Base-by-base conservation (phyloP, 1,140 invertebrate species). In the Tetramorium simillimum region DNA sequence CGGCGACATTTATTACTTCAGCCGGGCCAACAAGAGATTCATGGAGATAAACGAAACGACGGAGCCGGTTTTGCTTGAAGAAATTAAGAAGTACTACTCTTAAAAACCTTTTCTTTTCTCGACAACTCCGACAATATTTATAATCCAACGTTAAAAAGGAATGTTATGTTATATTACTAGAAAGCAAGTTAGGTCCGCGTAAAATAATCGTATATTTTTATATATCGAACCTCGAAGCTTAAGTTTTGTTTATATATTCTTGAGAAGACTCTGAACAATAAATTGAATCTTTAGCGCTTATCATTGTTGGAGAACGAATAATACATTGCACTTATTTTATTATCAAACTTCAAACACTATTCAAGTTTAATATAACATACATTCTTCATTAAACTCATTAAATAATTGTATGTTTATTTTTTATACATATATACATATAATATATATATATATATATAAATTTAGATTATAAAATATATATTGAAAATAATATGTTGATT, bases 1-100 rank as follows among this genome's bases (percentile, higher is more conserved):
- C 0, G 99, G 99, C 3, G 98, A 99, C 95, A 98, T 99, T 92
- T 99, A 98, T 94, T 99, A 98, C 92, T 99, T 99, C 92, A 99
- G 98, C 92, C 96, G 98, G 86, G 96, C 97, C 56, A 96, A 97
- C 40, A 99, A 99, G 94, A 94, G 95, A 88, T 99, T 99, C 95
- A 96, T 99, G 12, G 96, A 98, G 91, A 97, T 99, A 49, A 98
- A 98, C 93, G 98, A 99, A 95, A 93, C 96, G 5, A 98, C 96
- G 63, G 97, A 98, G 87, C 96, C 97, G 51, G 96, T 95, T 80
- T 95, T 99, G 76, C 94, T 98, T 43, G 95, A 96, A 65, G 98
- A 99, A 96, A 96, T 98, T 18, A 95, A 96, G 80, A 96, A 96
- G 94, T 98, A 97, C 95, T 98, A 98, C 95, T 98, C 97, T 3